Conservation (phyloP, 1,140 invertebrate genomes). For the Drosophila subpulchrella region DNA sequence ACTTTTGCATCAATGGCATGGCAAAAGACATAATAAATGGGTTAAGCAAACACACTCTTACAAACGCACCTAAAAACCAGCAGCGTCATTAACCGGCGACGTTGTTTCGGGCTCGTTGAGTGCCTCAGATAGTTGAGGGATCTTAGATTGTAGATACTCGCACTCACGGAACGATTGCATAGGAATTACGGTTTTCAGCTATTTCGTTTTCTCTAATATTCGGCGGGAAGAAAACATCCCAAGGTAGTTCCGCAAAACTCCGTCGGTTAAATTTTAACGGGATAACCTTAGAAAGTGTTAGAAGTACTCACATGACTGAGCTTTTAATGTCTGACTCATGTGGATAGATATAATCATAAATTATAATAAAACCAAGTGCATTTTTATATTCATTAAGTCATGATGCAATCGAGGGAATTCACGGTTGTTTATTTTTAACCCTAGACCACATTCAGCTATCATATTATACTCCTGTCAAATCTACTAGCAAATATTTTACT, state of each 20-base stretch:
- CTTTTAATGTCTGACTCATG: conserved; percentile 35
- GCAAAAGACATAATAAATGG: conserved; percentile 58
- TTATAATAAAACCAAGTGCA: conserved; percentile 19
- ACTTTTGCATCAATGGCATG: conserved; percentile 61
- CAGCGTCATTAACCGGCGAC: conserved; percentile 49
- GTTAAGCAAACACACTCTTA: conserved; percentile 49
- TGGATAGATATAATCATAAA: conserved; percentile 15
- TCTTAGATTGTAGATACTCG: conserved; percentile 43
- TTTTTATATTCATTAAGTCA: conserved; percentile 1
- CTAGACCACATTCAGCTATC: neutral
- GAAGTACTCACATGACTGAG: conserved; percentile 18
- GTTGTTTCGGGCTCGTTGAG: conserved; percentile 24
- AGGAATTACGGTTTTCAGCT: conserved; percentile 42
- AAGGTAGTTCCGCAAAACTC: conserved; percentile 55
- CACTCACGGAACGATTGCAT: conserved; percentile 31
- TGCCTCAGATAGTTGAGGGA: conserved; percentile 30
- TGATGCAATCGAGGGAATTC: conserved; percentile 16
- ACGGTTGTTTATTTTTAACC: neutral
- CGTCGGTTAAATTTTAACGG: conserved; percentile 24
- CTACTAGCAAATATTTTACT: neutral
- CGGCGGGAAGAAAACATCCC: conserved; percentile 15
- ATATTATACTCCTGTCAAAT: neutral
- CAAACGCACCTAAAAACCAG: conserved; percentile 21
- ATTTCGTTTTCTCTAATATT: conserved; percentile 37
- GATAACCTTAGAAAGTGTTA: conserved; percentile 38